Percentiles rank a stretch among this genome's conserved stretches.
Conservation (phyloP, 37 sponge, comb jelly and placozoan species). For the Halichondria panicea region DNA sequence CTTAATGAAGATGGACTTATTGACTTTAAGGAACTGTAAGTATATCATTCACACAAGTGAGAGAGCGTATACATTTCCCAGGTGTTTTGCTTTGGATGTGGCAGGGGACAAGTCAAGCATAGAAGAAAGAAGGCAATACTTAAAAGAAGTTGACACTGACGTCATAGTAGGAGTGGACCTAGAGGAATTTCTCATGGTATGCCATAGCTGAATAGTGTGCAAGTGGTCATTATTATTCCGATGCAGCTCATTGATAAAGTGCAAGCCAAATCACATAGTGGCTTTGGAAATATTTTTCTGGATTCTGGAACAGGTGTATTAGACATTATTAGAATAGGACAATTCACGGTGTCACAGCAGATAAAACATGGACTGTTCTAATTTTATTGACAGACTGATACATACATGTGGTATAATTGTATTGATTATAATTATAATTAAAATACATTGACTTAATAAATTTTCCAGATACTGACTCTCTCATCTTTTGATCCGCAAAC, state of each 20-base stretch:
- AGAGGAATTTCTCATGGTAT: slow-evolving; percentile 57
- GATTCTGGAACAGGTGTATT: not conserved
- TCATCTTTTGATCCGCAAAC: slow-evolving; percentile 71
- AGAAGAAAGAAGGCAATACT: slow-evolving; percentile 41
- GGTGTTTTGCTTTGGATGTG: slow-evolving; percentile 40
- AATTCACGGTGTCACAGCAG: not conserved
- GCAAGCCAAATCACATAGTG: not conserved
- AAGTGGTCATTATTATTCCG: not conserved
- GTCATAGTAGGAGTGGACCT: slow-evolving; percentile 52
- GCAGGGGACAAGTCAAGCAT: slow-evolving; percentile 34
- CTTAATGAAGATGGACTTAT: slow-evolving; percentile 57
- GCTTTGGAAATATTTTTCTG: not conserved
- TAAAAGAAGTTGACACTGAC: slow-evolving; percentile 38
- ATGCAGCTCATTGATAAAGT: slow-evolving; percentile 2
- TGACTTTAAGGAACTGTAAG: slow-evolving; percentile 55
- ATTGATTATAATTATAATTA: not conserved
- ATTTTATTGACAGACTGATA: no score
- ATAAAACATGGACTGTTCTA: slow-evolving; percentile 5
- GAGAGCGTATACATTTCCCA: not conserved
- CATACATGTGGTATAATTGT: not conserved
- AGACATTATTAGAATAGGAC: not conserved
- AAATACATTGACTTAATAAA: slow-evolving; percentile 26
- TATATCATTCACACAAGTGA: not conserved
- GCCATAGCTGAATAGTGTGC: not conserved
- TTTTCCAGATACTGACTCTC: slow-evolving; percentile 71